Evolutionary conservation across 2,113 vertebrate genomes (phyloP), one percentile per base, ranked within the genome.

Genomic region (Prionailurus viverrinus): DNA sequence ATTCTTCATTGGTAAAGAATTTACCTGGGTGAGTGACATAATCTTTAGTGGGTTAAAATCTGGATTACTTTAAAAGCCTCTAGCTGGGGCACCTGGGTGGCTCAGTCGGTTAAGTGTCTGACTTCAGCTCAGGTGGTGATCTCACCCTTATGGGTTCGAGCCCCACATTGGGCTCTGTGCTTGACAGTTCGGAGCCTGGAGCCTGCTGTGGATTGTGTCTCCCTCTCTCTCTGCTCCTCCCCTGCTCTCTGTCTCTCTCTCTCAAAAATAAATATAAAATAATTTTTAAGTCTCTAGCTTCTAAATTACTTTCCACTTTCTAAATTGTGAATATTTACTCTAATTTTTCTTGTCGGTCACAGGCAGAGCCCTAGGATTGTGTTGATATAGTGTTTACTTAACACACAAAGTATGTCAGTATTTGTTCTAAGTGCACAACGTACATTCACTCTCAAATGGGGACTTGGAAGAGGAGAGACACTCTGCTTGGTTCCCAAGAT

Each of bases 401-500:
- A 13, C 48, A 65, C 11, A 2, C 27, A 45, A 0, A 27, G 4
- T 71, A 19, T 4, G 10, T 36, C 12, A 41, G 14, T 7, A 7
- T 74, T n/a, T 66, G 9, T 55, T 95, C 65, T 29, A 14, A 80
- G 27, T 29, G 18, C 5, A 39, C 58, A 36, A 29, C 1, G 19
- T 4, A 15, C 9, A 15, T n/a, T 55, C 65, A 68, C 15, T 48
- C 11, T 31, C 36, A 69, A 48, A 58, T n/a, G n/a, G 51, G 39
- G 33, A 36, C 11, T 9, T 10, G 4, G n/a, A 48, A 12, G 25
- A 63, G 36, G 19, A 51, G 29, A 23, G 3, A 63, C 25, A 4
- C 36, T 5, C 29, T 2, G 1, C 25, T 14, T 69, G 21, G 83
- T 79, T 33, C 33, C 69, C 23, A 55, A 31, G 29, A 31, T 48